Percentiles rank a stretch among this genome's conserved stretches.
phyloP scores from a whole-genome alignment of 2,888 invertebrate genomes.

The Phortica okadai region DNA sequence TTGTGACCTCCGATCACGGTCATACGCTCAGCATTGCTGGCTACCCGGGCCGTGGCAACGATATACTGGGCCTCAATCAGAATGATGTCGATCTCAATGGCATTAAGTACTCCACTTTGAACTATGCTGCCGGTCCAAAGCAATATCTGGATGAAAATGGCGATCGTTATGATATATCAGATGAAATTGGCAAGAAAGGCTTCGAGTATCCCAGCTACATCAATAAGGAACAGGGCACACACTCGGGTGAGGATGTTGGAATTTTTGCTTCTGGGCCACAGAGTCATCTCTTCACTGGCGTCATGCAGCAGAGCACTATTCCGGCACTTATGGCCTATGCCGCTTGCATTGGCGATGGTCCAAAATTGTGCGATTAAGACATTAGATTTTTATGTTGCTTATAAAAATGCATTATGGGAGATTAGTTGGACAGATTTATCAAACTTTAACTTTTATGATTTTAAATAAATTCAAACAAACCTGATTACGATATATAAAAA shows the following conservation, averaged over 20 bases:
- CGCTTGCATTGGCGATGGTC: constrained; percentile 82
- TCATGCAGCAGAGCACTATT: constrained; percentile 86
- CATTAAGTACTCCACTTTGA: constrained; percentile 82
- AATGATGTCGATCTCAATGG: constrained; percentile 56
- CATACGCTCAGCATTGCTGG: constrained; percentile 87
- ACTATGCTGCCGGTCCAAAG: constrained; percentile 84
- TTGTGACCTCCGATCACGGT: constrained; percentile 87
- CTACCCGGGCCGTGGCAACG: constrained; percentile 80
- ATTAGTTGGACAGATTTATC: too few species aligned
- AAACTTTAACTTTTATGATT: too few species aligned
- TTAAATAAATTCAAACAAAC: too few species aligned
- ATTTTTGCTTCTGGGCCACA: constrained; percentile 87
- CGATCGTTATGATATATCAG: constrained; percentile 56
- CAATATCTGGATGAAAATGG: constrained; percentile 60
- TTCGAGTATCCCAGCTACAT: constrained; percentile 66
- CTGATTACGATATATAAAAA: background rate
- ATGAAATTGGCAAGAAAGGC: constrained; percentile 52
- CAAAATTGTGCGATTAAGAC: constrained; percentile 31
- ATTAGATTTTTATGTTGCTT: too few species aligned
- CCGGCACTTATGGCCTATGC: constrained; percentile 86
- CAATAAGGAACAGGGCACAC: constrained; percentile 79
- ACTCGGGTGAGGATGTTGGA: constrained; percentile 87
- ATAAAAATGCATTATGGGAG: too few species aligned
- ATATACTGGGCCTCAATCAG: constrained; percentile 77
- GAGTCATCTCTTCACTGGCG: constrained; percentile 87